Evolutionary conservation across 1,140 invertebrate genomes (phyloP).

Genomic region (Drosophila ercepeae): DNA sequence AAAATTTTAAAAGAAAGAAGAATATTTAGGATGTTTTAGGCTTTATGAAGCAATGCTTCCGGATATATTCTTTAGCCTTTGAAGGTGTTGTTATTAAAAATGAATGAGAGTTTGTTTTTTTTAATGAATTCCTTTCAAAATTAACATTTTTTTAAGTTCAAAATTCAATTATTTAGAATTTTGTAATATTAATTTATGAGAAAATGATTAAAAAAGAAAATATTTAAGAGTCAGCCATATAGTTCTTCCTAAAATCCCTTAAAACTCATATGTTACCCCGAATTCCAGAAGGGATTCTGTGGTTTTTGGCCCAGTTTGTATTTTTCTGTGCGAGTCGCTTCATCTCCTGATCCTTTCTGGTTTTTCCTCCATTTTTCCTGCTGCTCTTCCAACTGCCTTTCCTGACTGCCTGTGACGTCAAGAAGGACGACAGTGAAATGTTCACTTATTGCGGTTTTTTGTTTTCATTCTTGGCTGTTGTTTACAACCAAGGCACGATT

Average conservation of each 20-base stretch:
- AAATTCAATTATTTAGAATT: too few relatives aligned
- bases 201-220: too few relatives aligned
- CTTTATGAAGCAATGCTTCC: too few relatives aligned
- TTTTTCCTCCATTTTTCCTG: slow-evolving; percentile 2
- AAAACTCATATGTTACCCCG: background rate
- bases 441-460: slow-evolving; percentile 44
- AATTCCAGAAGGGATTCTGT: background rate
- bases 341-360: background rate
- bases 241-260: background rate
- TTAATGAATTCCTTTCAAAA: too few relatives aligned
- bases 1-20: too few relatives aligned
- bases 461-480: slow-evolving; percentile 27
- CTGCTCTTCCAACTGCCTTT: background rate
- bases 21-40: too few relatives aligned
- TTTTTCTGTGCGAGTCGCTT: background rate
- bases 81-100: too few relatives aligned
- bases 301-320: background rate
- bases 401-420: slow-evolving; percentile 34
- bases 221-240: too few relatives aligned
- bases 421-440: slow-evolving; percentile 35
- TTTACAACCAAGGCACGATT: slow-evolving; percentile 43
- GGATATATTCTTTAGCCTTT: too few relatives aligned
- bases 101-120: too few relatives aligned
- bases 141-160: too few relatives aligned
- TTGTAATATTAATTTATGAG: too few relatives aligned